Conservation (phyloP, 1,140 invertebrate genomes). For the Drosophila quadrilineata region DNA sequence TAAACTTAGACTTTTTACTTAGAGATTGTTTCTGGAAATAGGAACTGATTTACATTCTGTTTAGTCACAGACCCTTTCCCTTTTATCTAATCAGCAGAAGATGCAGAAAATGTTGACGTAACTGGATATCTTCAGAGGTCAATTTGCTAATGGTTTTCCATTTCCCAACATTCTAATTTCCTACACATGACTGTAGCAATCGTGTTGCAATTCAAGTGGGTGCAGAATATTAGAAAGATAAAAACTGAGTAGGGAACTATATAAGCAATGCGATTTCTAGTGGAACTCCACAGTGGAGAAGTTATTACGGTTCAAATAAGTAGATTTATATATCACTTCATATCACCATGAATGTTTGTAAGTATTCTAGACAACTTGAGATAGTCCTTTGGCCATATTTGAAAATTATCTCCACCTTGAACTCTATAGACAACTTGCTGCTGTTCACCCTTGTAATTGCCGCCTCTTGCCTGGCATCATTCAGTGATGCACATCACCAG, state of each 20-base stretch:
- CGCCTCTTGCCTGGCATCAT: constrained; percentile 18
- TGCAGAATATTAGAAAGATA: constrained; percentile 12
- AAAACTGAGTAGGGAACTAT: constrained; percentile 5
- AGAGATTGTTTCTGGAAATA: no score
- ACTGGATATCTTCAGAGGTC: no score
- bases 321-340: constrained; percentile 14
- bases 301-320: constrained; percentile 21
- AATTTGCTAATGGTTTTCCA: constrained; percentile 32
- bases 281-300: constrained; percentile 24
- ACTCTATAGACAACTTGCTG: constrained; percentile 41
- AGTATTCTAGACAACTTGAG: not conserved
- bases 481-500: constrained; percentile 4
- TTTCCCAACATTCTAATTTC: constrained; percentile 6
- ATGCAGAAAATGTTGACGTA: no score
- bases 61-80: no score
- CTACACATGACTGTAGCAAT: not conserved
- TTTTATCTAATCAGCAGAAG: no score
- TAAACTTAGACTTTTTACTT: no score
- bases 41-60: no score
- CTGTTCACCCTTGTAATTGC: constrained; percentile 44
- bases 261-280: constrained; percentile 2
- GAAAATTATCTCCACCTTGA: not conserved
- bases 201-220: constrained; percentile 30
- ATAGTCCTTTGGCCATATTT: not conserved
- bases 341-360: constrained; percentile 42